Conservation (phyloP, 2,797 vertebrate species). For the Phalloptychus januarius region DNA sequence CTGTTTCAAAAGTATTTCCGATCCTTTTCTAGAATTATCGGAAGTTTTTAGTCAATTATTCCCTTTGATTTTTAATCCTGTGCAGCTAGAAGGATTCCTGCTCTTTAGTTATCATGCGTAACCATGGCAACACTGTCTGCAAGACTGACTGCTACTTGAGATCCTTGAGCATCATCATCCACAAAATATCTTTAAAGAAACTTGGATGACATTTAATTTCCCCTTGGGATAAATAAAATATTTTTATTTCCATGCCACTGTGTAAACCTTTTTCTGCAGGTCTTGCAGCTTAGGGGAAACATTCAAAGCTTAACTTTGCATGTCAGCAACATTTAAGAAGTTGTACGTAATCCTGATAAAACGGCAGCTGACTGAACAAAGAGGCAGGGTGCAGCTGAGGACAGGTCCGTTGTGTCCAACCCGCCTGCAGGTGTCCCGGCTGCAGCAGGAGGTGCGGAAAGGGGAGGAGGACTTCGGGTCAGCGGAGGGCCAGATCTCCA, state of each 20-base stretch:
- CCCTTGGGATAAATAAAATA: not conserved
- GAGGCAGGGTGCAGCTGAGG: not conserved
- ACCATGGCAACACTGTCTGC: no score
- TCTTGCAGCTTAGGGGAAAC: not conserved
- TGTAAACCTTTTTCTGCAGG: not conserved
- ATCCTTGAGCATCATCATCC: no score
- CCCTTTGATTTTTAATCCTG: no score
- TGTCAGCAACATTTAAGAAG: slow-evolving; percentile 11
- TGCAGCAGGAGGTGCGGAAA: slow-evolving; percentile 89
- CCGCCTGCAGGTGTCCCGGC: slow-evolving; percentile 82
- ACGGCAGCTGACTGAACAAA: slow-evolving; percentile 31
- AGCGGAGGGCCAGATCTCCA: slow-evolving; percentile 91
- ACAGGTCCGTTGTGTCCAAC: not conserved
- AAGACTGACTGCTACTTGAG: no score
- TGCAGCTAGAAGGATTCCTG: no score
- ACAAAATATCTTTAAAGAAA: no score
- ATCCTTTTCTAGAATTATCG: not conserved
- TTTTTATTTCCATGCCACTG: not conserved
- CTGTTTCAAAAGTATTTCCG: not conserved
- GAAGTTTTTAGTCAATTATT: no score
- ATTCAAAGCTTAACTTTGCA: slow-evolving; percentile 13
- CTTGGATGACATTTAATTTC: no score
- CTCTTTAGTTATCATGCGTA: no score
- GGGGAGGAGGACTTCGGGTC: slow-evolving; percentile 90
- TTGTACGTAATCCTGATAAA: slow-evolving; percentile 37